Evolutionary conservation across 2,888 invertebrate species (phyloP).

Genomic region (Phyllotreta cruciferae): DNA sequence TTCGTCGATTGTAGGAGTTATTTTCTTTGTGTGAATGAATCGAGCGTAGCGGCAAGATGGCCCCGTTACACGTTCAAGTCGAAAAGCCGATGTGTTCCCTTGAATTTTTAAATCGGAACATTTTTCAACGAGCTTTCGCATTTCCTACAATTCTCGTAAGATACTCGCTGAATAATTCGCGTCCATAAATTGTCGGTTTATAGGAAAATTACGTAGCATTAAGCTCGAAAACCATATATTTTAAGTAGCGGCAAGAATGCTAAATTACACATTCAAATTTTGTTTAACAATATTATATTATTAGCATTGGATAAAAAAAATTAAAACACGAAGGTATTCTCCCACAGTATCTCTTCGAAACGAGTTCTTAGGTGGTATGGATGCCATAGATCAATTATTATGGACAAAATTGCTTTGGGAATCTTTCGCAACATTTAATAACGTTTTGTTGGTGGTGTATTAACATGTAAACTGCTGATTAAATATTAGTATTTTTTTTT

Average conservation of each 20-base stretch:
- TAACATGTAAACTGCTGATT: conserved; percentile 3
- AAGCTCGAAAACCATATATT: conserved; percentile 27
- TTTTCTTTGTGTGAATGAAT: conserved; percentile 19
- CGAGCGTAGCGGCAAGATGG: background rate
- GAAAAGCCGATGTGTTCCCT: too few species aligned
- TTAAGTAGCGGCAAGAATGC: conserved; percentile 34
- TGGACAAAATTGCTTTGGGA: conserved; percentile 36
- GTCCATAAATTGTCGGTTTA: conserved; percentile 19
- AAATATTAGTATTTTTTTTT: background rate
- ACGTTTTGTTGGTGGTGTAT: conserved; percentile 1
- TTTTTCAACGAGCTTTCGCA: background rate
- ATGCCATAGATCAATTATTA: conserved; percentile 37
- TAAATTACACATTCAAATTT: conserved; percentile 37
- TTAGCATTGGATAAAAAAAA: conserved; percentile 29
- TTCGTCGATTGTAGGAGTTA: conserved; percentile 19
- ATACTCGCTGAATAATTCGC: conserved; percentile 5
- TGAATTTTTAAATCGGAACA: too few species aligned
- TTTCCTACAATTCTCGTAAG: conserved; percentile 17
- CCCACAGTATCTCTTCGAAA: conserved; percentile 36
- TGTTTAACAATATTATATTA: conserved; percentile 36
- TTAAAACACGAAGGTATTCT: conserved; percentile 33
- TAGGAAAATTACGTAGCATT: conserved; percentile 29
- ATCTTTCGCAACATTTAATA: conserved; percentile 35
- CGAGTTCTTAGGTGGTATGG: conserved; percentile 35
- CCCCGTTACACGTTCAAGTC: too few species aligned